A percentile compares a stretch with the other conserved stretches of the same genome.
phyloP scores from a whole-genome alignment of 1,140 invertebrate genomes.

The Heliconius congener region DNA sequence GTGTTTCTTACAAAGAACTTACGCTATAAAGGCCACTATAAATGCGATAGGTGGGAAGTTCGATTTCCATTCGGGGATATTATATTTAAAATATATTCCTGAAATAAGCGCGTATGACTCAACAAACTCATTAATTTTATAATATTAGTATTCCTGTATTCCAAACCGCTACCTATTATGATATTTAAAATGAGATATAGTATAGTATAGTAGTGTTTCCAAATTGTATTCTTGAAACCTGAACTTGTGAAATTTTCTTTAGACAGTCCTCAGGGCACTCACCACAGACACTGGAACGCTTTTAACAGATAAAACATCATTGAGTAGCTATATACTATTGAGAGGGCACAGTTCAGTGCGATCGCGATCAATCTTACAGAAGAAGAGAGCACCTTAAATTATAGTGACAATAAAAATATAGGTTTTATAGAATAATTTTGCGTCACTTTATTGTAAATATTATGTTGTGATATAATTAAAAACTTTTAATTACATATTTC shows the following conservation, averaged over 20 bases:
- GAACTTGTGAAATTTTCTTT: constrained; percentile 32
- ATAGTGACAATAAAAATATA: not conserved
- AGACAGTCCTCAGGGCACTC: constrained; percentile 26
- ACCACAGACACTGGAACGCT: constrained; percentile 53
- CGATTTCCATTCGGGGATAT: too few species aligned
- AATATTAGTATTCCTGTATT: too few species aligned
- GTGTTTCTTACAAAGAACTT: not conserved
- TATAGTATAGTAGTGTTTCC: not conserved
- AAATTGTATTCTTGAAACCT: not conserved
- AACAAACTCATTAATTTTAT: too few species aligned
- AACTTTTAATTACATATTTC: not conserved
- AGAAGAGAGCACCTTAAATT: not conserved
- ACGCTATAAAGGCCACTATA: not conserved
- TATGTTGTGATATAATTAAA: not conserved
- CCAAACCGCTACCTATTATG: not conserved
- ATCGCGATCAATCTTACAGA: not conserved
- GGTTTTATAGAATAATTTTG: not conserved
- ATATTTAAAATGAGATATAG: not conserved
- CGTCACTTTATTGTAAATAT: not conserved
- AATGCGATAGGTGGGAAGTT: not conserved
- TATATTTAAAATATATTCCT: too few species aligned
- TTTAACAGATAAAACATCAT: constrained; percentile 51
- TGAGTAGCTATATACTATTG: constrained; percentile 24
- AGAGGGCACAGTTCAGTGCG: not conserved
- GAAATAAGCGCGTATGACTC: too few species aligned